Evolutionary conservation across 1,140 invertebrate species (phyloP), one percentile per base, ranked within the genome.

Genomic region (Aradophagus sp.): DNA sequence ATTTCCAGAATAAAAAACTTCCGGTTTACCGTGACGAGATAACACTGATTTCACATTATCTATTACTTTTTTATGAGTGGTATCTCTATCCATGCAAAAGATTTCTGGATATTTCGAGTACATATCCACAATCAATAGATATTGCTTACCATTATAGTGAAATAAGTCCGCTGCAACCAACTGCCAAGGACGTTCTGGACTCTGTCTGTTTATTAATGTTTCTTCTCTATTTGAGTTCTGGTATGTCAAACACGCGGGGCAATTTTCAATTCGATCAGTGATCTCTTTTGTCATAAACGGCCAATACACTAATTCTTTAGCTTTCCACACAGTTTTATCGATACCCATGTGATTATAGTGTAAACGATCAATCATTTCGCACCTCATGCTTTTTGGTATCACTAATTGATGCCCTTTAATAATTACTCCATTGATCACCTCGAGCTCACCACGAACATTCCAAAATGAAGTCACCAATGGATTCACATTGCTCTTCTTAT

Each of bases 311-410:
- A 5, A 3, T n/a, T 52, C 47, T 17, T 7, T 52, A 2, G 34
- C 47, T 12, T 10, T 13, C 16, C 4, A 8, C 7, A 29, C 4
- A 2, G 47, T 38, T 15, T 17, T 19, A 11, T 38, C 31, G 8
- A 74, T 65, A 2, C 77, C 76, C n/a, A 72, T 19, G 47, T 77
- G 76, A 47, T 41, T 59, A n/a, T 71, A 26, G 45, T 79, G 73
- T 19, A 77, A 3, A 35, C 29, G 29, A 1, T 44, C 34, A 23
- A 80, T 53, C 39, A 84, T 82, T 45, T 78, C 52, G 17, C 36
- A 59, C 23, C 75, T 58, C 35, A 83, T 34, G 17, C 19, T 42
- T 44, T 58, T 62, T n/a, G 84, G 80, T 13, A 84, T 63, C 29
- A 85, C 63, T n/a, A 47, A 14, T 23, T 50, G 34, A 58, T 79